Evolutionary conservation across 2,113 vertebrate species (phyloP).

Genomic region (Tetraodon nigroviridis): DNA sequence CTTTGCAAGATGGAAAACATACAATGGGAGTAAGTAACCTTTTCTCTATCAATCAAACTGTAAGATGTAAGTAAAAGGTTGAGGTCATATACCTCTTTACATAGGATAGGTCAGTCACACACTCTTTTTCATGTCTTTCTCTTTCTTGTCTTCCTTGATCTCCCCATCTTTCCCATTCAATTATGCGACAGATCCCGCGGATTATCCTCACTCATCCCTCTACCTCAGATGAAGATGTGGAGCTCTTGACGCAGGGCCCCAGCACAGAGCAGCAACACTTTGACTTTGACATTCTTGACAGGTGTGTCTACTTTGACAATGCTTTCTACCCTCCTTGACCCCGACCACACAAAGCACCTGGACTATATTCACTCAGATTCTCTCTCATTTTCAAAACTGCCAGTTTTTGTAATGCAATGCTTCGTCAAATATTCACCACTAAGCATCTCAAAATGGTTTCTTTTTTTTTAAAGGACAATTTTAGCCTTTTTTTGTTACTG

Average conservation of each 20-base stretch:
- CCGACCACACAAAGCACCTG: background rate
- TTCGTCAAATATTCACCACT: constrained; percentile 14
- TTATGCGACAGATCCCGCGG: constrained; percentile 74
- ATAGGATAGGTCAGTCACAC: no score
- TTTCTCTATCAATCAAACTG: background rate
- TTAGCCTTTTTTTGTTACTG: constrained; percentile 17
- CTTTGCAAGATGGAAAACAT: constrained; percentile 59
- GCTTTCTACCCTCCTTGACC: constrained; percentile 72
- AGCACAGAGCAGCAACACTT: constrained; percentile 53
- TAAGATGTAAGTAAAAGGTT: background rate
- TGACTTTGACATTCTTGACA: constrained; percentile 43
- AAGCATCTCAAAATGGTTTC: constrained; percentile 13
- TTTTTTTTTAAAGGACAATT: constrained; percentile 15
- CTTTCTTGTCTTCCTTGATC: constrained; percentile 6
- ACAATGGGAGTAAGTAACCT: constrained; percentile 66
- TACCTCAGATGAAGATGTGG: constrained; percentile 80
- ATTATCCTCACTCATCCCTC: constrained; percentile 84
- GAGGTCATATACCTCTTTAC: no score
- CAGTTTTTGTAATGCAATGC: background rate
- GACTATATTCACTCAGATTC: constrained; percentile 1
- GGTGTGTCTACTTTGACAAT: constrained; percentile 61
- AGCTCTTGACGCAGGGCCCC: constrained; percentile 67
- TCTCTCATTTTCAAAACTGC: constrained; percentile 3
- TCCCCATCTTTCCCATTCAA: constrained; percentile 11
- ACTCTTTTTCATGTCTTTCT: background rate